Evolutionary conservation across 2,888 invertebrate genomes (phyloP), one percentile per base, ranked within the genome.

Genomic region (Agapostemon virescens): DNA sequence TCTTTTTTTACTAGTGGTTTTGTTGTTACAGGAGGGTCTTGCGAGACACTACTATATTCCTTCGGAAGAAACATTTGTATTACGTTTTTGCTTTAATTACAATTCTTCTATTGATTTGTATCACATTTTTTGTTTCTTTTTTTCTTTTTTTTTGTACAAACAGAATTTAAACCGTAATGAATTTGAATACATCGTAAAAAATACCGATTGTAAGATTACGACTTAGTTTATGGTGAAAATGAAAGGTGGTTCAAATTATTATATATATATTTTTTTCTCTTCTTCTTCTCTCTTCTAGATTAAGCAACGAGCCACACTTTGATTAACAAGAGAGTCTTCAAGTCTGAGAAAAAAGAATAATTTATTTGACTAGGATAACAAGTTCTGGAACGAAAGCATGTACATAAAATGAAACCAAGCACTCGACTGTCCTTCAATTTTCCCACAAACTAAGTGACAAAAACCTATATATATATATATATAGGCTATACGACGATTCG

Each of bases 141-240:
- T 33, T 61, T 30, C 6, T 61, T 52, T 49, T 81, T 88, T 52
- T 58, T 82, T 89, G 87, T 89, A 89, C 85, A 89, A 86, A 84
- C 77, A 86, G 84, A 86, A 87, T 72, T 85, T 85, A 82, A 84
- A 84, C 70, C 71, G 86, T 86, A 88, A 87, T n/a, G n/a, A n/a
- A n/a, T n/a, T n/a, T n/a, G n/a, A n/a, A n/a, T 86, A 88, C 49
- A 85, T 85, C 30, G 86, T 88, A 90, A 87, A 86, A 86, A 82
- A 85, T 85, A 83, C 83, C 70, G 77, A 79, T 76, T 45, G 9
- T 81, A 87, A 85, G 75, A 73, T 81, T 74, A 72, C 71, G 82
- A 81, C 87, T 87, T 88, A 85, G 84, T 85, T 89, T 88, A 83
- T 86, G 86, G 85, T 74, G 86, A 87, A 86, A 84, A 80, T 82